Base-by-base conservation (phyloP, 2,797 vertebrate genomes). In the Sebastes umbrosus region DNA sequence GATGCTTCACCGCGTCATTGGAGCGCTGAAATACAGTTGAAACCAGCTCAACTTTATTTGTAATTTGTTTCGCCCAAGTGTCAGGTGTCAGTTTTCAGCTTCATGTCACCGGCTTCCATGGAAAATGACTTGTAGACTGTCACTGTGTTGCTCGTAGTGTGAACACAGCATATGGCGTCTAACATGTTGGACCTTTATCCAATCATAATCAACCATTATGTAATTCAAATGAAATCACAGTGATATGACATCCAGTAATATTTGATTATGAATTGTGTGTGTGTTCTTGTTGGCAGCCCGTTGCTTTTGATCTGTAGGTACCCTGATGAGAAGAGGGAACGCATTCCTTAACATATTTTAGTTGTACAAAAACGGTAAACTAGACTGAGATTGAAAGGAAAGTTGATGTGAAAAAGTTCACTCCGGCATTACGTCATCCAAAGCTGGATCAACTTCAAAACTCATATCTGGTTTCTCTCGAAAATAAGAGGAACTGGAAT, bases 391-490 rank as follows among this genome's bases (percentile, higher is more conserved):
- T 22, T 22, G 60, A 63, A 54, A 34, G 4, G 31, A 63, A 22
- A 22, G 3, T 34, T 22, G 13, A 36, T 10, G 20, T 34, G 31
- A 63, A 63, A 22, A 24, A 25, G 13, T 65, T 25, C 22, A 65
- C 63, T 43, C 12, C n/a, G n/a, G n/a, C n/a, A 24, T 43, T 10
- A 43, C 34, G 12, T 29, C 25, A 66, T 66, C 39, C 22, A 43
- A 25, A 43, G 34, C 0, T 46, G 14, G 57, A 59, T 29, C 25
- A 27, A 29, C 57, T 59, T 59, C 25, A 59, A 59, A 27, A 59
- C 57, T 54, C 50, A 59, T 79, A 78, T 79, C 54, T 29, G 6
- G 20, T 59, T 73, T 68, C 46, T 54, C 52, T 67, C 57, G 20
- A 22, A 57, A 67, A 79, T 58, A 27, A 52, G 52, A 18, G 68